Percentiles rank a stretch among this genome's conserved stretches.
Conservation (phyloP, 2,113 vertebrate species). For the Zapornia atra region DNA sequence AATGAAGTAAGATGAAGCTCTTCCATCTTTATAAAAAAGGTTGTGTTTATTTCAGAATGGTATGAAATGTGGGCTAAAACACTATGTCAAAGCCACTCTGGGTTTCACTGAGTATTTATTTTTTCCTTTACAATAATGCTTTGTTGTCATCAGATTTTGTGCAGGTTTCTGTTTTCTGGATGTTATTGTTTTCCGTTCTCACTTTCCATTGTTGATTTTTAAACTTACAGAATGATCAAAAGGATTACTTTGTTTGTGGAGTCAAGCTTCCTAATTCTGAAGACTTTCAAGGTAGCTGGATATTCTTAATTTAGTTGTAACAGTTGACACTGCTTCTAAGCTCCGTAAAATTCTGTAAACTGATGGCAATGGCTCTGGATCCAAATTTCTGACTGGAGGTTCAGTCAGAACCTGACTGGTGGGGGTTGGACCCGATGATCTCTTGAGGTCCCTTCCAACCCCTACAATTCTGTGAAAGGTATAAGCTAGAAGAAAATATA, state of each 20-base stretch:
- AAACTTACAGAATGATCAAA: constrained; percentile 88
- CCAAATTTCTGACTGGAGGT: neutral
- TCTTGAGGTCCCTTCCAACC: no score
- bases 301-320: neutral
- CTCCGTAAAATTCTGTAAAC: neutral
- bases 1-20: neutral
- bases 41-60: neutral
- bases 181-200: neutral
- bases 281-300: constrained; percentile 94
- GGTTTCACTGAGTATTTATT: neutral
- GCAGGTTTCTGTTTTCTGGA: neutral
- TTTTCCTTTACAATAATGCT: neutral
- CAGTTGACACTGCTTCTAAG: neutral
- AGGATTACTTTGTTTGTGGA: constrained; percentile 96
- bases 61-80: neutral
- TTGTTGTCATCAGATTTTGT: neutral
- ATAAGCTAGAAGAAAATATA: neutral
- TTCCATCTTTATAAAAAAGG: neutral
- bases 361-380: neutral
- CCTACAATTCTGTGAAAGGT: neutral
- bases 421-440: no score
- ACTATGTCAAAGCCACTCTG: neutral
- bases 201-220: constrained; percentile 53
- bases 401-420: no score
- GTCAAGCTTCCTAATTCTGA: constrained; percentile 99